These are phyloP conservation scores for Octomys mimax DNA, from an alignment of 2,797 vertebrate species.

Conservation along the genomic window DNA sequence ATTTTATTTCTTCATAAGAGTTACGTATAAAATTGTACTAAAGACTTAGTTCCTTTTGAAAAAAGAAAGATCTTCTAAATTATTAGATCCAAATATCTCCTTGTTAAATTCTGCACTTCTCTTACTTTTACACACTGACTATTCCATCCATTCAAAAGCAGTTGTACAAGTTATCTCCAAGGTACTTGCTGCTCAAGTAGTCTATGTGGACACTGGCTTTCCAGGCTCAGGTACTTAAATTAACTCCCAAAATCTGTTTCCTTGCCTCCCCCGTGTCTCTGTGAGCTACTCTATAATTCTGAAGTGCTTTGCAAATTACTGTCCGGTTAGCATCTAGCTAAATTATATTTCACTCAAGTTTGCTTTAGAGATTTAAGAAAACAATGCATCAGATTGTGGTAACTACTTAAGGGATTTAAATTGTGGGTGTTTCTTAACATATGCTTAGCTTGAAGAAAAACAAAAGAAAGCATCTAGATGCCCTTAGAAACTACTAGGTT, in stretches of 20 bases:
- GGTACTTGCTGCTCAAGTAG: not conserved
- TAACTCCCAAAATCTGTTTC: not conserved
- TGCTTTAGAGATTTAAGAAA: constrained; percentile 47
- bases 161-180: not conserved
- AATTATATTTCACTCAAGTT: constrained; percentile 62
- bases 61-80: not conserved
- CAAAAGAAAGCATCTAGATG: not conserved
- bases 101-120: not conserved
- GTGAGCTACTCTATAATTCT: constrained; percentile 17
- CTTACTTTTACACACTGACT: not conserved
- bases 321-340: constrained; percentile 30
- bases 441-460: not conserved
- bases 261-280: not conserved
- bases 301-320: constrained; percentile 52
- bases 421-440: constrained; percentile 59
- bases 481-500: not conserved
- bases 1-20: not conserved
- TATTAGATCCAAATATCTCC: not conserved
- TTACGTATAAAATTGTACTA: not conserved
- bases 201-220: not conserved
- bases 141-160: not conserved
- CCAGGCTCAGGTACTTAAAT: not conserved
- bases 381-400: constrained; percentile 44
- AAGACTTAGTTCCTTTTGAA: not conserved
- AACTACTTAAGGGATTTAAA: constrained; percentile 66